Base-by-base conservation (phyloP, 2,888 invertebrate species). In the Pimpla rufipes region DNA sequence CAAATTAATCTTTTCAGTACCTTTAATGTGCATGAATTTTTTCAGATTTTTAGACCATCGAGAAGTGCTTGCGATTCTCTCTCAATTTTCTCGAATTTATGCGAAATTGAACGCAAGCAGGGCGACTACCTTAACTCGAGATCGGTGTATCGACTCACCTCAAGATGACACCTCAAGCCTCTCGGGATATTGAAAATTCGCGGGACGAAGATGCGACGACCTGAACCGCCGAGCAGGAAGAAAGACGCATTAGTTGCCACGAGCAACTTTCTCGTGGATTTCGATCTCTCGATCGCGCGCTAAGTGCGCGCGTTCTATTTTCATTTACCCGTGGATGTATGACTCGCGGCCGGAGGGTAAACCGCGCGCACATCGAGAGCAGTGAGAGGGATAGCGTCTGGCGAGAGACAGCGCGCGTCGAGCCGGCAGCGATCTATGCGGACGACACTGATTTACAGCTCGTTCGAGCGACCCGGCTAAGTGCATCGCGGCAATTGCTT, bases 371-470 rank as follows among this genome's bases (percentile, higher is more conserved):
- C n/a, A 29, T 2, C 55, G 35, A 68, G 67, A n/a, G 21, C 10
- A 55, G 11, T 1, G 52, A 55, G 18, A 18, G 11, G 29, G 37
- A 52, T 10, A 52, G 35, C 35, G 18, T 6, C 13, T n/a, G n/a
- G n/a, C n/a, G n/a, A n/a, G 52, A 55, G 55, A 55, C 10, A 68
- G 40, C 40, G 18, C 11, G 37, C n/a, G 1, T 1, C 18, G 11
- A 40, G 21, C 50, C 2, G 18, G 18, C n/a, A n/a, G n/a, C n/a
- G n/a, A n/a, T 16, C 37, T 16, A 37, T 11, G n/a, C 21, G 8
- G 55, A 70, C 37, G 13, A 37, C 35, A 62, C 45, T 76, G 76
- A 76, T 76, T 66, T 76, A 67, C 45, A 76, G 42, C 76, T 66
- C 55, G 57, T 67, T 76, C 66, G 42, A 67, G 2, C 67, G 45